These are phyloP conservation scores for Chroicocephalus ridibundus DNA, from an alignment of 2,113 vertebrate genomes.

Conservation along the genomic window DNA sequence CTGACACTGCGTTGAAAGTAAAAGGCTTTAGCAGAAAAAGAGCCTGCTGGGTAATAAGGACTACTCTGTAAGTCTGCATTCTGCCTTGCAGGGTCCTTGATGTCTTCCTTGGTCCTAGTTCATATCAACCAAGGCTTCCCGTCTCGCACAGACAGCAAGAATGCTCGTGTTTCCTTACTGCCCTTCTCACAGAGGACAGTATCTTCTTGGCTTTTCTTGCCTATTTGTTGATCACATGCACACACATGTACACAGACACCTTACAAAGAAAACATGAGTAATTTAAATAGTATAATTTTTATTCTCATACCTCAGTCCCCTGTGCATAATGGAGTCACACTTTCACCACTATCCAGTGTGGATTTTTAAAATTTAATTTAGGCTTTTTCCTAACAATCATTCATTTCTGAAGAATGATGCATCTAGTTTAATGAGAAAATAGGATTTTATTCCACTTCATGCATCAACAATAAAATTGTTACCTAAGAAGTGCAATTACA, in stretches of 20 bases:
- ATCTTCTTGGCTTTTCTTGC: background rate
- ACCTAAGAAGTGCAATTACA: background rate
- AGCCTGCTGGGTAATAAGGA: background rate
- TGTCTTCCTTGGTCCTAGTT: background rate
- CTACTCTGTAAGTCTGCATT: background rate
- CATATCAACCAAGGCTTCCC: background rate
- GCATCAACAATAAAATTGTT: background rate
- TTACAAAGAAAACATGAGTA: background rate
- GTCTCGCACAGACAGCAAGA: background rate
- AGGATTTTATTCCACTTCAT: background rate
- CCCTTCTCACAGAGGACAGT: background rate
- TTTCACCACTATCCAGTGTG: background rate
- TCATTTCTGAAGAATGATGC: background rate
- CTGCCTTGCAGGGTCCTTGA: background rate
- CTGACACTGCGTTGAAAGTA: background rate
- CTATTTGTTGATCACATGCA: background rate
- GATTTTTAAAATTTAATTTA: background rate
- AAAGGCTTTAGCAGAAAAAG: background rate
- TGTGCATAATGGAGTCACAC: background rate
- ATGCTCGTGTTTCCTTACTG: background rate
- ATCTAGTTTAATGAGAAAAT: background rate
- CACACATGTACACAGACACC: fast-evolving
- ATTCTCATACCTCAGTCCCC: background rate
- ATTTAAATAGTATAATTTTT: background rate
- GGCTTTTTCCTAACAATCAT: background rate